Percentiles rank a stretch among this genome's conserved stretches.
Conservation (phyloP, 64 coral and sea anemone genomes). For the Stichodactyla helianthus region DNA sequence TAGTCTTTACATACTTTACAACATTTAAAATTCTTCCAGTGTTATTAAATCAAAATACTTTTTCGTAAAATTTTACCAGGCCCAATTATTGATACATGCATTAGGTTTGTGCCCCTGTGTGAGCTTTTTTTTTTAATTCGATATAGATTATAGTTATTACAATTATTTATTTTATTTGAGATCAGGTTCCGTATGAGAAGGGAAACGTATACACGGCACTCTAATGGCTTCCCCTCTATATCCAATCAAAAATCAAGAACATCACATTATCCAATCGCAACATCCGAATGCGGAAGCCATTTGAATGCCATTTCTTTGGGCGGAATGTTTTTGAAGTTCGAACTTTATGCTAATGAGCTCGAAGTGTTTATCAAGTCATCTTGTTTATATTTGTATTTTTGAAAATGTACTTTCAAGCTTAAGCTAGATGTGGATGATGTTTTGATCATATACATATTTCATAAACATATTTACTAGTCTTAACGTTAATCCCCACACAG, state of each 20-base stretch:
- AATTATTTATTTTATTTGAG: background rate
- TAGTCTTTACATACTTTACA: too few species aligned
- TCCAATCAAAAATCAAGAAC: background rate
- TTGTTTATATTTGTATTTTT: background rate
- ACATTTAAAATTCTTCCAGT: too few species aligned
- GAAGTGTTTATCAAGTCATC: background rate
- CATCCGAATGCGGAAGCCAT: background rate
- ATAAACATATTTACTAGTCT: background rate
- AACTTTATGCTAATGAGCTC: background rate
- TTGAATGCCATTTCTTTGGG: background rate
- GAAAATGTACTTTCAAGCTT: background rate
- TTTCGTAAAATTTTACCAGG: too few species aligned
- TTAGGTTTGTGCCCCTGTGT: too few species aligned
- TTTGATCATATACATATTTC: background rate
- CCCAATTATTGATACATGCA: too few species aligned
- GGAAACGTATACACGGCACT: background rate
- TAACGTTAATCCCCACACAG: background rate
- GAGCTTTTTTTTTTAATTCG: too few species aligned
- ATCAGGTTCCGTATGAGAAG: background rate
- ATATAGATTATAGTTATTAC: too few species aligned
- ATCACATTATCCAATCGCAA: background rate
- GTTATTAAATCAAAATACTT: too few species aligned
- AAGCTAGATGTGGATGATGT: background rate
- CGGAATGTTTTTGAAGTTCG: background rate
- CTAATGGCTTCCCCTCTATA: background rate